Evolutionary conservation across 2,888 invertebrate genomes (phyloP), one percentile per base, ranked within the genome.

Genomic region (Anaspis maculata): DNA sequence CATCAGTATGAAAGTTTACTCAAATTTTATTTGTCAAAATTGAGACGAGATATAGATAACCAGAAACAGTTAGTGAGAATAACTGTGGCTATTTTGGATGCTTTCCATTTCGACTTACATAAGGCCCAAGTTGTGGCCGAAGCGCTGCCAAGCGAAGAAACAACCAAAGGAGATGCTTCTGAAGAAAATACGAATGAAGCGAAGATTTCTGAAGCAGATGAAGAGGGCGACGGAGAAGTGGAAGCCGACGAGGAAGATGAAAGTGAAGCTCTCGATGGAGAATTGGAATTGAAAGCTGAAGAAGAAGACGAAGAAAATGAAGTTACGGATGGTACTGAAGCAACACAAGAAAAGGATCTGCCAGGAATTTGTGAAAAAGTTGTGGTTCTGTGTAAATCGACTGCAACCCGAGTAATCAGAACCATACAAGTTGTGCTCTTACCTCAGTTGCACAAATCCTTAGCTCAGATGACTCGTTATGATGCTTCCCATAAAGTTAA

Each of bases 101-200:
- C 85, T 1, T 96, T 95, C 57, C 95, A 95, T 66, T 96, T 85
- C 62, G 88, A 95, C 68, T 70, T 95, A 28, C 75, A 76, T 0
- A 79, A 79, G 57, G 40, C 26, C 5, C 29, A 35, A 13, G 13
- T 15, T 12, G 24, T 3, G 1, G 15, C 27, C 9, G 19, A 24
- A 22, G 22, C 21, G 36, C n/a, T 10, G 15, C 30, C 36, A 15
- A 28, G 22, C 13, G 11, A 34, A 12, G 28, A 32, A 22, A 12
- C 25, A 10, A 21, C 12, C 11, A 29, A 29, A 6, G 35, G 67
- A 39, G 22, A 67, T 39, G 22, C 13, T 41, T 67, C 14, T 66
- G 68, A 2, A 66, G 66, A 58, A 29, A 49, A 54, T 37, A 55
- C 53, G 21, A 51, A 56, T 13, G 47, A 51, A 22, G 37, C 57